Evolutionary conservation across 1,140 invertebrate species (phyloP), one percentile per base, ranked within the genome.

Genomic region (Ceratitis capitata): DNA sequence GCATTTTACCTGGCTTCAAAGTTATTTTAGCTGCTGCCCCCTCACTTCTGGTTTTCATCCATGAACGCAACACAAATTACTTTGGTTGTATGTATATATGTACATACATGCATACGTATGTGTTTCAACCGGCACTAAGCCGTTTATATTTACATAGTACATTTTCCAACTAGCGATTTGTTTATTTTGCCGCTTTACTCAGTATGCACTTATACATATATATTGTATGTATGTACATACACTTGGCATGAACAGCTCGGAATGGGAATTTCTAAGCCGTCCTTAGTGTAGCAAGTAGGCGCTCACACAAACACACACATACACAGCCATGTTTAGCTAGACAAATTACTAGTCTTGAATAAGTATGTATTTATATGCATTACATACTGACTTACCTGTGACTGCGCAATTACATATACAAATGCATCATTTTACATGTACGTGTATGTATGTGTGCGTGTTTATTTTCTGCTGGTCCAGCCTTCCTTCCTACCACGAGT

Each of bases 181-280:
- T 78, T 78, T 78, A 78, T 78, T 78, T 78, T 78, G 42, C 69
- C 69, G 39, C 69, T 78, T 78, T 78, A 78, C 69, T n/a, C n/a
- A 45, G 35, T 78, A n/a, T n/a, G n/a, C n/a, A n/a, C n/a, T n/a
- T n/a, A n/a, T n/a, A n/a, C n/a, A n/a, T n/a, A n/a, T n/a, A n/a
- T n/a, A n/a, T n/a, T n/a, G n/a, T n/a, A n/a, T n/a, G n/a, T n/a
- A n/a, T n/a, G n/a, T n/a, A 23, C 69, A 45, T 78, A 47, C 69
- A 78, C 69, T 78, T 78, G 69, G 69, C 69, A 45, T 45, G 42
- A 35, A n/a, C 9, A 23, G 6, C 2, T 45, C 69, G 5, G 42
- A 78, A 35, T 78, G 69, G 69, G 9, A 78, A 78, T 78, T 78
- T 47, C 69, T 45, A 78, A 78, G 69, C 19, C 42, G 23, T 45